These are phyloP conservation scores for Tiliqua scincoides DNA, from an alignment of 2,113 vertebrate species.

Conservation along the genomic window DNA sequence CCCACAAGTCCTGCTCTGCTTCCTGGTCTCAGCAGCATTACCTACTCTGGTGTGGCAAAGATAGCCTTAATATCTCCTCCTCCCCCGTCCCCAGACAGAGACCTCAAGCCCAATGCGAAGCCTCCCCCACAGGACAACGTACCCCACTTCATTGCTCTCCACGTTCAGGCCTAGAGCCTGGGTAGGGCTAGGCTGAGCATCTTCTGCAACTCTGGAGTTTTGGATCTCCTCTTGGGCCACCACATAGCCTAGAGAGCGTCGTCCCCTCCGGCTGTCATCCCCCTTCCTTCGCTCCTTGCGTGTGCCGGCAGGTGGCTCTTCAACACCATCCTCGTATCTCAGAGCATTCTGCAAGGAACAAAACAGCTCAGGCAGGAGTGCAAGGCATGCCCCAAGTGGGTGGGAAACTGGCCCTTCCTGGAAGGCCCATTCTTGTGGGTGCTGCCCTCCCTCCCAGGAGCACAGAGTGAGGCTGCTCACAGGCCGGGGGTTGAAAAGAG, in stretches of 20 bases:
- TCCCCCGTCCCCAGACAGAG: neutral
- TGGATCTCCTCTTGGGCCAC: neutral
- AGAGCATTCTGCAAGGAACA: constrained; percentile 78
- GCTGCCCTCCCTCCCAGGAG: neutral
- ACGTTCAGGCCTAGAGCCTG: neutral
- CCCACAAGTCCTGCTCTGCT: too few relatives aligned
- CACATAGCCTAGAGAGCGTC: constrained; percentile 76
- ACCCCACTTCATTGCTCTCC: neutral
- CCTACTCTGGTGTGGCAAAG: too few relatives aligned
- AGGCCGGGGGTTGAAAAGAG: too few relatives aligned
- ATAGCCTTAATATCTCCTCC: too few relatives aligned
- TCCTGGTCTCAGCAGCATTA: too few relatives aligned
- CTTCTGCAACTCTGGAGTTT: accelerated
- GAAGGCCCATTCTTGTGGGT: too few relatives aligned
- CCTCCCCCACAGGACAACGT: neutral
- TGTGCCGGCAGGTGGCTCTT: constrained; percentile 68
- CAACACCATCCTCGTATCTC: constrained; percentile 85
- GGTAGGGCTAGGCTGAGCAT: neutral
- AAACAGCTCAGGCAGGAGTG: too few relatives aligned
- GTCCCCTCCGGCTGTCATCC: constrained; percentile 82
- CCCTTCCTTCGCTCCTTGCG: constrained; percentile 89
- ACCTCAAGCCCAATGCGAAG: too few relatives aligned
- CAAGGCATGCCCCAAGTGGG: accelerated
- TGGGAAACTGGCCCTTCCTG: too few relatives aligned
- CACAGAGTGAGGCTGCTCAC: too few relatives aligned